Conservation (phyloP, 1,140 invertebrate species). For the Magallana ariakensis region DNA sequence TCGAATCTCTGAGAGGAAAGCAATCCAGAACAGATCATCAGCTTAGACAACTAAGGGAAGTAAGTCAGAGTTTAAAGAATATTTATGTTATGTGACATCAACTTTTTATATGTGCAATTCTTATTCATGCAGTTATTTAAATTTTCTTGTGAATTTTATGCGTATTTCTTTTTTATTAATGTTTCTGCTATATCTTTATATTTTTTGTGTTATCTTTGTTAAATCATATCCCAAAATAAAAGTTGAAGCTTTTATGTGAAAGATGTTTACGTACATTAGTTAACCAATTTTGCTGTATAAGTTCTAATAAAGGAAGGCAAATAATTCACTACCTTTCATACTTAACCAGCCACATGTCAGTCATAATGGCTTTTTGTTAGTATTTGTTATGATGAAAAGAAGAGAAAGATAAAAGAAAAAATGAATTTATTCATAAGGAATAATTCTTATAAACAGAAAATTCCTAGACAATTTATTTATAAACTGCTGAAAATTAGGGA, state of each 20-base stretch:
- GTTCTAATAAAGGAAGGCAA: neutral
- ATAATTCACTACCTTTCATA: neutral
- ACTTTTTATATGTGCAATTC: too few species aligned
- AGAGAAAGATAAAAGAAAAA: too few species aligned
- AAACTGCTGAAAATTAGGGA: too few species aligned
- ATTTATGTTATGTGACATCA: too few species aligned
- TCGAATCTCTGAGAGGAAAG: slow-evolving; percentile 61
- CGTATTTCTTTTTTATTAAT: too few species aligned
- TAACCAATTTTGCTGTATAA: neutral
- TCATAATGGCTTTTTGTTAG: neutral
- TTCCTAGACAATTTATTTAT: too few species aligned
- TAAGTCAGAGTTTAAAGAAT: neutral
- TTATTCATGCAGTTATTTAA: too few species aligned
- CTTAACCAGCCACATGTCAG: neutral
- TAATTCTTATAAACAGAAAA: too few species aligned
- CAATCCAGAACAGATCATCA: slow-evolving; percentile 62
- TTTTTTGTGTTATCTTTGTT: neutral
- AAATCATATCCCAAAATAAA: neutral
- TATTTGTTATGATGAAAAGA: too few species aligned
- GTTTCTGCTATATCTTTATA: neutral
- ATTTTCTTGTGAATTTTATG: too few species aligned
- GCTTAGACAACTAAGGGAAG: slow-evolving; percentile 59
- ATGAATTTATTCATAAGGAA: too few species aligned
- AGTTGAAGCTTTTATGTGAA: neutral
- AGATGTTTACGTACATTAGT: neutral